Conservation (phyloP, 1,140 invertebrate genomes). For the Ostrea denselamellosa region DNA sequence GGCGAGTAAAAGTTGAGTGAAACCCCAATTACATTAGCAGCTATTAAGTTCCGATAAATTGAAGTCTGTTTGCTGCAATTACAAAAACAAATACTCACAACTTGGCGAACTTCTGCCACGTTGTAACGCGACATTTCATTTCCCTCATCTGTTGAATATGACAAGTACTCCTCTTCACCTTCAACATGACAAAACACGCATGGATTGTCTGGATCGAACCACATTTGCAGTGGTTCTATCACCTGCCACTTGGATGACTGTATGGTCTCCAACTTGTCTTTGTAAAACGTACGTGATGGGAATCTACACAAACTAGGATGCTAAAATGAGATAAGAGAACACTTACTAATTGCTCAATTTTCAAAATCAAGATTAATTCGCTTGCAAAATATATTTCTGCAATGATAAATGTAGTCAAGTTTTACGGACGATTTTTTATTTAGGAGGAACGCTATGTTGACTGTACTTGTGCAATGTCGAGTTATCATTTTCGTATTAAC, state of each 20-base stretch:
- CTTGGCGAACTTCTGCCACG: conserved; percentile 53
- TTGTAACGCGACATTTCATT: conserved; percentile 63
- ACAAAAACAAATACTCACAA: conserved; percentile 47
- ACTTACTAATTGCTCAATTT: too few relatives aligned
- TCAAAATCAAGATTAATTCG: too few relatives aligned
- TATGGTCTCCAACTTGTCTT: conserved; percentile 53
- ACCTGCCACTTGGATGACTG: neutral
- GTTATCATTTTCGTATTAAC: too few relatives aligned
- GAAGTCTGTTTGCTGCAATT: too few relatives aligned
- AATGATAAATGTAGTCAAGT: too few relatives aligned
- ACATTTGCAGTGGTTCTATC: conserved; percentile 48
- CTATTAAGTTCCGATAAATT: too few relatives aligned
- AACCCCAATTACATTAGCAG: too few relatives aligned
- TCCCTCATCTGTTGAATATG: conserved; percentile 59
- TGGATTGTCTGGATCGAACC: conserved; percentile 46
- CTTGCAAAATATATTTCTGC: too few relatives aligned
- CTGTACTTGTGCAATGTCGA: too few relatives aligned
- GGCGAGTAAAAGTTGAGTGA: too few relatives aligned
- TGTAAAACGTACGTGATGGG: conserved; percentile 68
- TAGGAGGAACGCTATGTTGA: too few relatives aligned
- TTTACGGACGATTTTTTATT: too few relatives aligned
- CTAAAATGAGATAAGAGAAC: conserved; percentile 58
- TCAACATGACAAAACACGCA: conserved; percentile 65
- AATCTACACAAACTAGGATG: conserved; percentile 68
- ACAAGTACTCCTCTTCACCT: conserved; percentile 61